phyloP scores from a whole-genome alignment of 2,113 vertebrate genomes.

The Apodemus speciosus region DNA sequence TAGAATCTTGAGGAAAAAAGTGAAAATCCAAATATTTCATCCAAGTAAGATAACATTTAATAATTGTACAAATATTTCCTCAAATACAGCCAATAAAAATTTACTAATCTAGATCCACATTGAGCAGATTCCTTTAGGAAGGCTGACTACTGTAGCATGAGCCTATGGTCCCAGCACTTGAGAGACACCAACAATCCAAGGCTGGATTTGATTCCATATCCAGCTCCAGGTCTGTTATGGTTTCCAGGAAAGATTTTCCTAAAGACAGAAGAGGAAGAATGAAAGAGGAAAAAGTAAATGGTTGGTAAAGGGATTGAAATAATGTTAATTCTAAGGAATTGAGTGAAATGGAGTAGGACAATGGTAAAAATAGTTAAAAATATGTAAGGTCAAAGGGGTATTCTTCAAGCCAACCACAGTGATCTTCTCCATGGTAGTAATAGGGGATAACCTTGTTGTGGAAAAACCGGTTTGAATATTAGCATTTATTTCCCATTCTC shows the following conservation, averaged over 20 bases:
- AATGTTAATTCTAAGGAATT: not conserved
- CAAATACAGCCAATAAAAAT: not conserved
- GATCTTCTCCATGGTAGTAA: not conserved
- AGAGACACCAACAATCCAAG: not conserved
- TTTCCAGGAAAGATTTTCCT: not conserved
- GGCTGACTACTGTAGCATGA: not conserved
- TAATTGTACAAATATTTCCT: not conserved
- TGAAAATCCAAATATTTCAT: not conserved
- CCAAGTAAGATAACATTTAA: not conserved
- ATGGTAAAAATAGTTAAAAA: not conserved
- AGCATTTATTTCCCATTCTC: not conserved
- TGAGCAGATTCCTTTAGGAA: not conserved
- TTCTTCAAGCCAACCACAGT: not conserved
- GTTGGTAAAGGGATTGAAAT: not conserved
- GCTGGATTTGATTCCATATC: not conserved
- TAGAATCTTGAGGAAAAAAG: not conserved
- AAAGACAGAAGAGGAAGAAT: not conserved
- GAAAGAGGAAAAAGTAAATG: not conserved
- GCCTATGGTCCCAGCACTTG: too few relatives aligned
- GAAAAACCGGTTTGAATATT: not conserved
- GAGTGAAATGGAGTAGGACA: not conserved
- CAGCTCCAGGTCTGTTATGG: not conserved
- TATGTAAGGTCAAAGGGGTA: not conserved
- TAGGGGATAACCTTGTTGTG: not conserved
- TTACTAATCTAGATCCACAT: not conserved